Conservation (phyloP, 2,888 invertebrate species). For the Drosophila putrida region DNA sequence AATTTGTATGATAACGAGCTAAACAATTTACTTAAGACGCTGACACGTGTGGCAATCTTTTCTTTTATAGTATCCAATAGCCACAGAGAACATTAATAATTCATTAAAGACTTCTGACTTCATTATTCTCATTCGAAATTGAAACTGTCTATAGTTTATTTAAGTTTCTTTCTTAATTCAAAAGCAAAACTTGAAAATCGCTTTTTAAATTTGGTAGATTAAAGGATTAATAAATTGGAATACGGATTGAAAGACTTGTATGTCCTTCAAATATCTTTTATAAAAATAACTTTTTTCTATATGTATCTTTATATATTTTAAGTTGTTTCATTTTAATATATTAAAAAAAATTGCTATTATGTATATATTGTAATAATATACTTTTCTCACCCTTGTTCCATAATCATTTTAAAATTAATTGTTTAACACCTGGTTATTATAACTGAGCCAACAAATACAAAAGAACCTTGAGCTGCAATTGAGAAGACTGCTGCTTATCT, state of each 20-base stretch:
- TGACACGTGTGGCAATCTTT: neutral
- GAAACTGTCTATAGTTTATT: neutral
- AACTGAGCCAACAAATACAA: too few species aligned
- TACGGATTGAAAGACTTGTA: too few species aligned
- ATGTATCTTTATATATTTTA: too few species aligned
- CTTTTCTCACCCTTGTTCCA: too few species aligned
- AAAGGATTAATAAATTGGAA: too few species aligned
- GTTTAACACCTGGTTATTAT: too few species aligned
- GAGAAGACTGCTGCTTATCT: slow-evolving; percentile 2
- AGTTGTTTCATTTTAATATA: too few species aligned
- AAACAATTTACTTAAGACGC: neutral
- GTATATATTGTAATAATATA: too few species aligned
- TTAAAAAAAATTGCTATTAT: too few species aligned
- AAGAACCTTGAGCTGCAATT: neutral
- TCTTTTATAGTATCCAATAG: neutral
- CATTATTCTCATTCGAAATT: neutral
- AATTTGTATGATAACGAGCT: slow-evolving; percentile 12
- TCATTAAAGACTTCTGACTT: neutral
- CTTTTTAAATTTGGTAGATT: neutral
- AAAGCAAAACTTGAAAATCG: neutral
- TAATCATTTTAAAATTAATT: too few species aligned
- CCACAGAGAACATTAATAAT: neutral
- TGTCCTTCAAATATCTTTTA: too few species aligned
- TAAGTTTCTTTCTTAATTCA: neutral
- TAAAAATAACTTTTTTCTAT: too few species aligned